phyloP scores from a whole-genome alignment of 2,888 invertebrate species.

The Calameuta filiformis region DNA sequence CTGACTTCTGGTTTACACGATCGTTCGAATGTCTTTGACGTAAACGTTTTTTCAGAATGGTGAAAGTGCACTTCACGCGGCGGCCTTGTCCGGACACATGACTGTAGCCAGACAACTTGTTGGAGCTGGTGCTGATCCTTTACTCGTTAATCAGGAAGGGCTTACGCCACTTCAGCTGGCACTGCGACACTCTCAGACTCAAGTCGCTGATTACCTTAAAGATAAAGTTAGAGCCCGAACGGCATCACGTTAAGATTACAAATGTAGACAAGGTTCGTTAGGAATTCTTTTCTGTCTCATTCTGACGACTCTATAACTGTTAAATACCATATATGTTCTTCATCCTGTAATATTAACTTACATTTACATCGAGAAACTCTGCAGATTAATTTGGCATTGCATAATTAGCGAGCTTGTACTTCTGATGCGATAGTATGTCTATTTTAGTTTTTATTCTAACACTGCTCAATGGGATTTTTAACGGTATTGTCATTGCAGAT shows the following conservation, averaged over 20 bases:
- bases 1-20: neutral
- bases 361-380: neutral
- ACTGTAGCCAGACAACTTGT: slow-evolving; percentile 81
- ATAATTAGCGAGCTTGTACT: neutral
- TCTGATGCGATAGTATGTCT: neutral
- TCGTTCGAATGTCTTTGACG: neutral
- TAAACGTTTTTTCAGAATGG: slow-evolving; percentile 78
- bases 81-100: slow-evolving; percentile 88
- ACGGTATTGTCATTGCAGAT: neutral
- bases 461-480: neutral
- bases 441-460: neutral
- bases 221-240: slow-evolving; percentile 61
- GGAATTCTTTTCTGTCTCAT: neutral
- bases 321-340: neutral
- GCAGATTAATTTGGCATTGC: neutral
- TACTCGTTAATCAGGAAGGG: slow-evolving; percentile 79
- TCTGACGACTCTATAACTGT: neutral
- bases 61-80: slow-evolving; percentile 91
- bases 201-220: slow-evolving; percentile 71
- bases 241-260: slow-evolving; percentile 40
- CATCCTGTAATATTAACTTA: neutral
- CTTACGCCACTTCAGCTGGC: slow-evolving; percentile 77
- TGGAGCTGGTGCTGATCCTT: slow-evolving; percentile 76
- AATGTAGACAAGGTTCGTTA: slow-evolving; percentile 29
- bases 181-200: slow-evolving; percentile 67